phyloP scores from a whole-genome alignment of 2,888 invertebrate genomes.

The Nipponacmea schrenckii region DNA sequence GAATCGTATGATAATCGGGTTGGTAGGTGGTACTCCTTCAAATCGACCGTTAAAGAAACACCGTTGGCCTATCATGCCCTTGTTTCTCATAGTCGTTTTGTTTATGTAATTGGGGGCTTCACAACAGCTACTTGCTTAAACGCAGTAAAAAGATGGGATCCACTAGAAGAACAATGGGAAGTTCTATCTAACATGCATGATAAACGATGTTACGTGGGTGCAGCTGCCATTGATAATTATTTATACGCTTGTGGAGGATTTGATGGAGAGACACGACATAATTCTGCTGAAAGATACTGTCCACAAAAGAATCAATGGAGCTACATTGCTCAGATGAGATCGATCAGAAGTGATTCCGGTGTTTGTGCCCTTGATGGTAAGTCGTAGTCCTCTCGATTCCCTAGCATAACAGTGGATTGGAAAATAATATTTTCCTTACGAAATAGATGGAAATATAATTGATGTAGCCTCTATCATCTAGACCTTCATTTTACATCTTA shows the following conservation, averaged over 20 bases:
- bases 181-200: conserved; percentile 69
- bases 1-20: conserved; percentile 71
- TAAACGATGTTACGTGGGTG: conserved; percentile 75
- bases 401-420: not conserved
- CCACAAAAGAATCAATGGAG: conserved; percentile 83
- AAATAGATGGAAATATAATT: conserved; percentile 6
- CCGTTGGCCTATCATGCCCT: conserved; percentile 81
- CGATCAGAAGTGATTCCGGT: conserved; percentile 81
- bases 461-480: conserved; percentile 2
- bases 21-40: conserved; percentile 77
- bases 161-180: conserved; percentile 60
- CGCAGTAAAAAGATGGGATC: conserved; percentile 65
- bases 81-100: conserved; percentile 57
- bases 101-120: conserved; percentile 71
- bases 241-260: conserved; percentile 69
- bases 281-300: conserved; percentile 87
- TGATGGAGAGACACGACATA: conserved; percentile 80
- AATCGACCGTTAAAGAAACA: not conserved
- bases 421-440: not conserved
- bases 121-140: conserved; percentile 66
- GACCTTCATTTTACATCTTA: too few relatives aligned
- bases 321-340: conserved; percentile 83
- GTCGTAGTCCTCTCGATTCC: conserved; percentile 10
- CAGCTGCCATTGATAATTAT: conserved; percentile 64
- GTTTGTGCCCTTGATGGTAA: conserved; percentile 76